These are phyloP conservation scores for Phainopepla nitens DNA, from an alignment of 2,113 vertebrate species.

Conservation along the genomic window DNA sequence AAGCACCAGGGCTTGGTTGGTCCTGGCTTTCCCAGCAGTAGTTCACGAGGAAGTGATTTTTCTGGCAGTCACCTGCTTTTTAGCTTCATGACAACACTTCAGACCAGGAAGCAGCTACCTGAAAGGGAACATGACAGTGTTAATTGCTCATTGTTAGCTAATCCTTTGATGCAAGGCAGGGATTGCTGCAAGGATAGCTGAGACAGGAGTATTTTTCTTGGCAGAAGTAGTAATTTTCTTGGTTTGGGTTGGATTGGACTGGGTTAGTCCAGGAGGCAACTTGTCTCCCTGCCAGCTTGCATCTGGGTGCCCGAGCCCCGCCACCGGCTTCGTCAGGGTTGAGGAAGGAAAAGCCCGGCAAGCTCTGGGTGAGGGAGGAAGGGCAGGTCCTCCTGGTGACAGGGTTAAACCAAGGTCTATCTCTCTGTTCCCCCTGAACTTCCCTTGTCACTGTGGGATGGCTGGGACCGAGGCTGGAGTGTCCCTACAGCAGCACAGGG, in stretches of 20 bases:
- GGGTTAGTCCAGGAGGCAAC: neutral
- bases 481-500: neutral
- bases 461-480: neutral
- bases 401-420: neutral
- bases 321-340: rapidly evolving
- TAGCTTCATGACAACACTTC: neutral
- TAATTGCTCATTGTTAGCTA: slow-evolving; percentile 39
- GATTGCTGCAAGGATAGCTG: neutral
- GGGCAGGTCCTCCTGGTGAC: neutral
- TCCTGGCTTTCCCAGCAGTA: neutral
- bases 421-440: neutral
- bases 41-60: slow-evolving; percentile 2
- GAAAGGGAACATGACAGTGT: neutral
- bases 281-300: neutral
- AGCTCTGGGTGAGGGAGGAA: neutral
- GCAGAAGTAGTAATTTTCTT: neutral
- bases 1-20: neutral
- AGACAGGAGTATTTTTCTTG: slow-evolving; percentile 40
- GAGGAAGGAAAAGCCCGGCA: neutral
- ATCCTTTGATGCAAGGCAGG: slow-evolving; percentile 4
- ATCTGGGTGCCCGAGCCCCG: rapidly evolving
- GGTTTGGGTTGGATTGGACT: neutral
- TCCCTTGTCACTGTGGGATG: neutral
- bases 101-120: slow-evolving; percentile 2
- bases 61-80: neutral